Evolutionary conservation across 2,888 invertebrate species (phyloP).

Genomic region (Cerastis rubricosa): DNA sequence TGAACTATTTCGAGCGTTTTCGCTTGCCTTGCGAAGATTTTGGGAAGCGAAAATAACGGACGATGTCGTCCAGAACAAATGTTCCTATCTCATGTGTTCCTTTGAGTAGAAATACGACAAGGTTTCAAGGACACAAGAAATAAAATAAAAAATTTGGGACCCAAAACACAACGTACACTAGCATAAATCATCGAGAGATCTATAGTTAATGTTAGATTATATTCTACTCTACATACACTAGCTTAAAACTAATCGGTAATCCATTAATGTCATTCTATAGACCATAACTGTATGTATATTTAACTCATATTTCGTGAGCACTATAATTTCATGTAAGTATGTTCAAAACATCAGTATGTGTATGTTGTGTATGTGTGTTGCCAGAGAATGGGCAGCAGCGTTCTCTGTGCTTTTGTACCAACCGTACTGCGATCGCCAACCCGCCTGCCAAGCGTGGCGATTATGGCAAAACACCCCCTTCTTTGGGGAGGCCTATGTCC

Average conservation of each 20-base stretch:
- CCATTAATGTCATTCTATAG: background rate
- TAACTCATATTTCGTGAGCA: background rate
- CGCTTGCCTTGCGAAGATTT: slow-evolving; percentile 55
- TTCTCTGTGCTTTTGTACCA: no score
- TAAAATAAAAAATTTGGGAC: background rate
- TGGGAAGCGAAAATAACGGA: slow-evolving; percentile 51
- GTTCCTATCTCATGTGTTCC: slow-evolving; percentile 34
- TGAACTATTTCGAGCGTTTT: slow-evolving; percentile 52
- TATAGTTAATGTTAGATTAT: background rate
- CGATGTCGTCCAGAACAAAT: slow-evolving; percentile 56
- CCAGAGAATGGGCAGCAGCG: no score
- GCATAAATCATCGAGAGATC: background rate
- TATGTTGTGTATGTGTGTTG: no score
- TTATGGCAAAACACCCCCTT: no score
- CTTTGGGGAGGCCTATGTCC: no score
- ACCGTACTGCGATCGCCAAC: no score
- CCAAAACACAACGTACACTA: background rate
- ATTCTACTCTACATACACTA: background rate
- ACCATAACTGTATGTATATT: background rate
- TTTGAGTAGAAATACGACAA: slow-evolving; percentile 40
- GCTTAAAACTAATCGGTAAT: background rate
- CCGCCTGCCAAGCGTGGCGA: no score
- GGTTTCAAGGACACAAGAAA: background rate
- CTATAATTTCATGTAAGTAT: background rate
- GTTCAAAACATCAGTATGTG: no score